Evolutionary conservation across 2,797 vertebrate species (phyloP).

Genomic region (Euphonia xanthogaster): DNA sequence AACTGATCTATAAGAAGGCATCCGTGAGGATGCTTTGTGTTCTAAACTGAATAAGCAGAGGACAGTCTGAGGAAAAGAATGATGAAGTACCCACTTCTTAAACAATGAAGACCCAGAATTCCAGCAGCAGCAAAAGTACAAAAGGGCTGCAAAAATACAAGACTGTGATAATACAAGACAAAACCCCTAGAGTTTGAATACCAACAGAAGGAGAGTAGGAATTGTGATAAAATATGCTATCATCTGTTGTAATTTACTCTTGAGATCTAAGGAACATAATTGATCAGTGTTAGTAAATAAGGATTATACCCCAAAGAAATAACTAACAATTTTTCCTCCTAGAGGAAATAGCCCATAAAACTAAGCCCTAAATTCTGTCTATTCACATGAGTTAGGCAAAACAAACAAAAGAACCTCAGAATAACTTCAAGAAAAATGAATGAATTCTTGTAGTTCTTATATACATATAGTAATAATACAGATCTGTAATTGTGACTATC

Average conservation of each 20-base stretch:
- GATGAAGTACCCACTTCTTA: neutral
- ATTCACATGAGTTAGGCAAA: neutral
- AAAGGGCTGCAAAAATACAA: neutral
- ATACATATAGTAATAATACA: neutral
- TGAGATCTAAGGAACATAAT: neutral
- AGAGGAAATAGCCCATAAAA: neutral
- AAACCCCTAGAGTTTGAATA: neutral
- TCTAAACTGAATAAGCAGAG: neutral
- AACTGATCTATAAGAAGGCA: neutral
- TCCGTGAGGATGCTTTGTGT: neutral
- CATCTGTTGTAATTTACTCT: neutral
- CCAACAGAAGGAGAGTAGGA: neutral
- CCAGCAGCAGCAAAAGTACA: neutral
- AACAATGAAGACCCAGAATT: neutral
- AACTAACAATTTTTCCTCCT: neutral
- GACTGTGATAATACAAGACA: neutral
- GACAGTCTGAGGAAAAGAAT: neutral
- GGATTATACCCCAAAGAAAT: neutral
- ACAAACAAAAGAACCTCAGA: neutral
- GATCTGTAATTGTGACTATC: neutral
- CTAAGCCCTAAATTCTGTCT: neutral
- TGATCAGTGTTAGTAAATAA: neutral
- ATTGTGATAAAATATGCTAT: neutral
- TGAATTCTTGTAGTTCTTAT: neutral
- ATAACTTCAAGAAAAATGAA: neutral